A percentile compares a stretch with the other conserved stretches of the same genome.
phyloP scores from a whole-genome alignment of 2,888 invertebrate species.

The Mantis religiosa region DNA sequence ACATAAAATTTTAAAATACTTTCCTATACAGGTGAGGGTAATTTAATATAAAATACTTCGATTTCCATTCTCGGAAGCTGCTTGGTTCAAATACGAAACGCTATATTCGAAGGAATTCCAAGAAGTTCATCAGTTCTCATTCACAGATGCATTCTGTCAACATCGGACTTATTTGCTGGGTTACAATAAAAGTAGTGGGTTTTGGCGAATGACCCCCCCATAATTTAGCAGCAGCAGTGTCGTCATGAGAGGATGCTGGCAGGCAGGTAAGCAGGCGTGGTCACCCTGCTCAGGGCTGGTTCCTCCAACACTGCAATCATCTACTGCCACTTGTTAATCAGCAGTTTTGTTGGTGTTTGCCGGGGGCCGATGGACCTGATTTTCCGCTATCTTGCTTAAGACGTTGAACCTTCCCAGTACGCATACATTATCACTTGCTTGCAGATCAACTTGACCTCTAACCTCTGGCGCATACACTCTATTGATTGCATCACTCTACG shows the following conservation, averaged over 20 bases:
- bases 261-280: not conserved
- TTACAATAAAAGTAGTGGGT: no score
- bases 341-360: not conserved
- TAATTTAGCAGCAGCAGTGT: not conserved
- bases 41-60: no score
- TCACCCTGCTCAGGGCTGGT: not conserved
- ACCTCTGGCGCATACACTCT: no score
- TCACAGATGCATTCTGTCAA: no score
- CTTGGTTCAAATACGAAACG: no score
- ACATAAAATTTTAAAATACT: no score
- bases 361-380: not conserved
- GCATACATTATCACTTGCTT: not conserved
- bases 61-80: no score
- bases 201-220: not conserved
- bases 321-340: not conserved
- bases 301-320: not conserved
- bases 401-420: not conserved
- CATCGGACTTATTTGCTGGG: no score
- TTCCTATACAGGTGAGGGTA: no score
- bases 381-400: not conserved
- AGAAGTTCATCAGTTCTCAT: no score
- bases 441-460: not conserved
- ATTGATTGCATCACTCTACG: no score
- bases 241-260: not conserved
- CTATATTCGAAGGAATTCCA: no score